phyloP scores from a whole-genome alignment of 1,140 invertebrate genomes.

The Drosophila pandora region DNA sequence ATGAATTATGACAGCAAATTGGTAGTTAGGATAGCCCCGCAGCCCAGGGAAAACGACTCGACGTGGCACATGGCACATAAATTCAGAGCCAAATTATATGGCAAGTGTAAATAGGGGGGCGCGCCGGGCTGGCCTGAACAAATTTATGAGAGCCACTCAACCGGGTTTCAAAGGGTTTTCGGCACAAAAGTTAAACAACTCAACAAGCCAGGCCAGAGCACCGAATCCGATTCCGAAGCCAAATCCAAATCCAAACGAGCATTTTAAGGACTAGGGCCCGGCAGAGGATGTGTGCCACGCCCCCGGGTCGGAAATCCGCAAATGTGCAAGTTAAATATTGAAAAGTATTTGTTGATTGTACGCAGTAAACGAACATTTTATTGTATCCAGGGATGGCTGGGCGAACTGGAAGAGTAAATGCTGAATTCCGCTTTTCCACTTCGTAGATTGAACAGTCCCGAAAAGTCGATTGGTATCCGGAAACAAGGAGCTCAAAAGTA shows the following conservation, averaged over 20 bases:
- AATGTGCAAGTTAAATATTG: constrained; percentile 66
- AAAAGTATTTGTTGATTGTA: constrained; percentile 68
- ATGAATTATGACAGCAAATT: constrained; percentile 76
- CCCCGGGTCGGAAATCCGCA: constrained; percentile 42
- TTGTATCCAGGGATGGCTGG: constrained; percentile 18
- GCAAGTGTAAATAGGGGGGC: constrained; percentile 32
- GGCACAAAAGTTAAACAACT: constrained; percentile 32
- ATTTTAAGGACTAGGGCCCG: constrained; percentile 6
- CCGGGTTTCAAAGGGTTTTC: constrained; percentile 56
- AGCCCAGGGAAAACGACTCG: constrained; percentile 35
- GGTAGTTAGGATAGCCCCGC: constrained; percentile 36
- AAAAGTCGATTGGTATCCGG: constrained; percentile 37
- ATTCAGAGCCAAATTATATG: constrained; percentile 68
- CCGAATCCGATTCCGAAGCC: neutral
- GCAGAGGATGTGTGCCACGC: constrained; percentile 28
- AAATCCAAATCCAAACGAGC: constrained; percentile 6
- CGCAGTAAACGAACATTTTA: constrained; percentile 39
- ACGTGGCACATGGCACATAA: constrained; percentile 55
- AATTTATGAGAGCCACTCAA: constrained; percentile 53
- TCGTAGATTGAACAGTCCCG: constrained; percentile 14
- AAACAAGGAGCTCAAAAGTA: constrained; percentile 34
- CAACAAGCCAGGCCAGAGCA: constrained; percentile 9
- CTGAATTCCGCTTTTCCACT: constrained; percentile 6
- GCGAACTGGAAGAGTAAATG: constrained; percentile 13
- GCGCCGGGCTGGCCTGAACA: constrained; percentile 13